Percentiles rank a stretch among this genome's conserved stretches.
phyloP scores from a whole-genome alignment of 1,140 invertebrate genomes.

The Brachionus rubens region DNA sequence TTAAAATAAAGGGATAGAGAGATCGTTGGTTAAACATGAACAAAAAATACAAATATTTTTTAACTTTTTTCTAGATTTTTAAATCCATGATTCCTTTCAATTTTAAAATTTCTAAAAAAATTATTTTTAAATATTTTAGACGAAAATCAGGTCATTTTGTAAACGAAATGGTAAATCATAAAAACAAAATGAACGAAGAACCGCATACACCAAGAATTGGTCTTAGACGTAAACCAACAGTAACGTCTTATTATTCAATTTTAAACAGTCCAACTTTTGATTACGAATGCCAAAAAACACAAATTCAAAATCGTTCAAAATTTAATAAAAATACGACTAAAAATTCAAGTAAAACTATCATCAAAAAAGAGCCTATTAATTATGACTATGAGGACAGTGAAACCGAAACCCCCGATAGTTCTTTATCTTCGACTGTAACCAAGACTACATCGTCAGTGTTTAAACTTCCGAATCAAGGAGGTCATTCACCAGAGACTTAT shows the following conservation, averaged over 20 bases:
- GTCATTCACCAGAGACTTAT: conserved; percentile 27
- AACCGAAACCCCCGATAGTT: neutral
- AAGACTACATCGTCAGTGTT: neutral
- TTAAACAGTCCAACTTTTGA: neutral
- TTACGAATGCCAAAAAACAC: too few relatives aligned
- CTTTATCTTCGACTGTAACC: neutral
- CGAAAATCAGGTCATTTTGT: too few relatives aligned
- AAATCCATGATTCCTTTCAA: neutral
- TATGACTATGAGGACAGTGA: neutral
- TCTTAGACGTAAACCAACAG: neutral
- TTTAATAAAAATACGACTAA: neutral
- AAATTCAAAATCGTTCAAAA: neutral
- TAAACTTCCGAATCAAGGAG: neutral
- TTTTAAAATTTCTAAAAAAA: neutral
- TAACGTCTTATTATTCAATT: neutral
- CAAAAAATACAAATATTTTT: neutral
- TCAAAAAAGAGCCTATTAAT: conserved; percentile 1
- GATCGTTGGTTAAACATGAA: conserved; percentile 13
- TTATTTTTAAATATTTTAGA: too few relatives aligned
- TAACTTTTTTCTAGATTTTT: conserved; percentile 4
- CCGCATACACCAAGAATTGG: neutral
- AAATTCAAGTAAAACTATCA: neutral
- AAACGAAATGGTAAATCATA: neutral
- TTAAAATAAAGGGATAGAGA: neutral
- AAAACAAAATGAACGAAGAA: conserved; percentile 21